A percentile compares a stretch with the other conserved stretches of the same genome.
Conservation (phyloP, 2,797 vertebrate genomes). For the Acanthiza pusilla region DNA sequence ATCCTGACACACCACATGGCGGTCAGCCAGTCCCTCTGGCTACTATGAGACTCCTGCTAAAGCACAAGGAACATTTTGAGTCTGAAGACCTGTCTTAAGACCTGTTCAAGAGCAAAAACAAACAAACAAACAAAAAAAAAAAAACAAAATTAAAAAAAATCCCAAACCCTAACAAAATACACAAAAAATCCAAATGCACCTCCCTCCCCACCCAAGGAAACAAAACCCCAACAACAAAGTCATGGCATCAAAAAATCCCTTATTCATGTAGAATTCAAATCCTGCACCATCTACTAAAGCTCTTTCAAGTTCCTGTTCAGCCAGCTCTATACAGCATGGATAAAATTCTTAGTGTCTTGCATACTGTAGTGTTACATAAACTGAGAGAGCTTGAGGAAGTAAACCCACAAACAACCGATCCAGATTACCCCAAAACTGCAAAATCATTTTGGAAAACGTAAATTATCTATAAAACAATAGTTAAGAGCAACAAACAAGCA, state of each 20-base stretch:
- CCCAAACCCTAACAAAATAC: background rate
- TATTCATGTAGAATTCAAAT: background rate
- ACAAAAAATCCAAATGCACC: background rate
- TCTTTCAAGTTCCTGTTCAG: background rate
- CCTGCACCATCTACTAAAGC: background rate
- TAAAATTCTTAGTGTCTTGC: background rate
- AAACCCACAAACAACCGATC: background rate
- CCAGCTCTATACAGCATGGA: background rate
- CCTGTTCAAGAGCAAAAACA: background rate
- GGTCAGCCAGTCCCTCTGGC: background rate
- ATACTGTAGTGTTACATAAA: background rate
- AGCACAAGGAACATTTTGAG: background rate
- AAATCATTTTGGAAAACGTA: background rate
- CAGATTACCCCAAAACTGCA: background rate
- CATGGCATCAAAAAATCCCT: background rate
- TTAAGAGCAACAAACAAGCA: background rate
- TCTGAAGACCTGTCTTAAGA: background rate
- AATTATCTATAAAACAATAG: background rate
- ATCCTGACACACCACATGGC: background rate
- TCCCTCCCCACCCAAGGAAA: rapidly evolving
- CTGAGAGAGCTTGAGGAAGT: background rate
- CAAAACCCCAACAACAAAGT: background rate
- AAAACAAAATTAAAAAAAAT: background rate
- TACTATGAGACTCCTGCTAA: background rate
- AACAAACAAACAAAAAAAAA: background rate